A percentile compares a stretch with the other conserved stretches of the same genome.
Evolutionary conservation across 2,888 invertebrate genomes (phyloP).

Genomic region (Tetheella fluctuosa): DNA sequence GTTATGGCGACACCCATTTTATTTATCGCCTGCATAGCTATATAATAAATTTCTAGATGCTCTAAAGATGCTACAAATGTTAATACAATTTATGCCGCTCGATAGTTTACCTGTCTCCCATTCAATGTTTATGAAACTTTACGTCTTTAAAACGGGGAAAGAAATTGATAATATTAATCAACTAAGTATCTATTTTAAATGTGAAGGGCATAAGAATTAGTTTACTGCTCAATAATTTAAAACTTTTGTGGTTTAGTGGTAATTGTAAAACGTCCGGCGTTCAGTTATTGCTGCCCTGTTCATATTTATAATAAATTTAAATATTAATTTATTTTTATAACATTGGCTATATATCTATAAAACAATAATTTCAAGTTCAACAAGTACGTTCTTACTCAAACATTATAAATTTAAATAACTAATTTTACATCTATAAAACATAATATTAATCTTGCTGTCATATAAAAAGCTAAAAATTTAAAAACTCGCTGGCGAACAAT

Average conservation of each 20-base stretch:
- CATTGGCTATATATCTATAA: too few relatives aligned
- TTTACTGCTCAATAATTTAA: background rate
- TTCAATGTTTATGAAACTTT: slow-evolving; percentile 39
- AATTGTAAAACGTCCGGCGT: background rate
- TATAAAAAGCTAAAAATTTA: too few relatives aligned
- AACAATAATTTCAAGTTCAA: too few relatives aligned
- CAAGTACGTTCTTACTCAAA: too few relatives aligned
- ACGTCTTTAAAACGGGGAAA: slow-evolving; percentile 23
- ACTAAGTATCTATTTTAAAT: background rate
- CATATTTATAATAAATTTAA: too few relatives aligned
- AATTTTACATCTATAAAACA: too few relatives aligned
- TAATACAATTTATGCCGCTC: slow-evolving; percentile 48
- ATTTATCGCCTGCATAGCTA: slow-evolving; percentile 58
- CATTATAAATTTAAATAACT: too few relatives aligned
- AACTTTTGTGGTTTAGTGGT: background rate
- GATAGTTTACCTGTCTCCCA: slow-evolving; percentile 43
- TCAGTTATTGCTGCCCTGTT: background rate
- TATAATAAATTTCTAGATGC: slow-evolving; percentile 53
- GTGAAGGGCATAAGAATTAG: background rate
- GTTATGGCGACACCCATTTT: slow-evolving; percentile 52
- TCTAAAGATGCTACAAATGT: slow-evolving; percentile 50
- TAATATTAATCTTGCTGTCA: too few relatives aligned
- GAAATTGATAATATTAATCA: slow-evolving; percentile 10
- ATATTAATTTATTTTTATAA: too few relatives aligned
- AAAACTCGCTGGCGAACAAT: too few relatives aligned